These are phyloP conservation scores for Mercenaria mercenaria DNA, from an alignment of 1,140 invertebrate genomes.

Conservation along the genomic window DNA sequence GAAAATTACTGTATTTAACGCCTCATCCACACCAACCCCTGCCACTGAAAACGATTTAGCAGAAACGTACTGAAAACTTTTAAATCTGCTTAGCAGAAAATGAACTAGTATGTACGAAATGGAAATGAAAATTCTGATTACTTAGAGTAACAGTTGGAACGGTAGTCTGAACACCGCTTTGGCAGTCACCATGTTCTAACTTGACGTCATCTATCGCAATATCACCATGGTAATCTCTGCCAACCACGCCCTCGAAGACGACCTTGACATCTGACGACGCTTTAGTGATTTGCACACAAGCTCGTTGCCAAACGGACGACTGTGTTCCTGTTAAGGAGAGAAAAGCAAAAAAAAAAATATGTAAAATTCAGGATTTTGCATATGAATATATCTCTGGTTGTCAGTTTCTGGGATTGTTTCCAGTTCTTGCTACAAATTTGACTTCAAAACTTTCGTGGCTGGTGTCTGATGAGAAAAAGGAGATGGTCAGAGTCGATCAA, in stretches of 20 bases:
- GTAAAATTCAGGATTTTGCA: not conserved
- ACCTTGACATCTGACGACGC: not conserved
- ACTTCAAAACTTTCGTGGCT: too few relatives aligned
- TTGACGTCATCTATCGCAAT: slow-evolving; percentile 34
- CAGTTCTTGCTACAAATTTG: too few relatives aligned
- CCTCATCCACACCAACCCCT: too few relatives aligned
- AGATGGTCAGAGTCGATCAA: too few relatives aligned
- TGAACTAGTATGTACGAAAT: too few relatives aligned
- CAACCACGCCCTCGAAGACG: slow-evolving; percentile 15
- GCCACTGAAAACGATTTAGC: too few relatives aligned
- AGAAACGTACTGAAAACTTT: too few relatives aligned
- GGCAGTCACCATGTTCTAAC: not conserved
- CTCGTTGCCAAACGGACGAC: not conserved
- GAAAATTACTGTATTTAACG: too few relatives aligned
- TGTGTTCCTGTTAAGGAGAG: not conserved
- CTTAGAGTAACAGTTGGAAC: not conserved
- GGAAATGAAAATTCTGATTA: not conserved
- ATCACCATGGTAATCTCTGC: slow-evolving; percentile 1
- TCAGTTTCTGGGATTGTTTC: not conserved
- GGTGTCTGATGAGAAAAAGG: too few relatives aligned
- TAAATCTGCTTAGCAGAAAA: too few relatives aligned
- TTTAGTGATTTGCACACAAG: not conserved
- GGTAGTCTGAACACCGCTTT: not conserved
- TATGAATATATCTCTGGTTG: not conserved
- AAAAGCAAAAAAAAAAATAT: not conserved